These are phyloP conservation scores for Agonopterix heracliana DNA, from an alignment of 2,888 invertebrate genomes.

Conservation along the genomic window DNA sequence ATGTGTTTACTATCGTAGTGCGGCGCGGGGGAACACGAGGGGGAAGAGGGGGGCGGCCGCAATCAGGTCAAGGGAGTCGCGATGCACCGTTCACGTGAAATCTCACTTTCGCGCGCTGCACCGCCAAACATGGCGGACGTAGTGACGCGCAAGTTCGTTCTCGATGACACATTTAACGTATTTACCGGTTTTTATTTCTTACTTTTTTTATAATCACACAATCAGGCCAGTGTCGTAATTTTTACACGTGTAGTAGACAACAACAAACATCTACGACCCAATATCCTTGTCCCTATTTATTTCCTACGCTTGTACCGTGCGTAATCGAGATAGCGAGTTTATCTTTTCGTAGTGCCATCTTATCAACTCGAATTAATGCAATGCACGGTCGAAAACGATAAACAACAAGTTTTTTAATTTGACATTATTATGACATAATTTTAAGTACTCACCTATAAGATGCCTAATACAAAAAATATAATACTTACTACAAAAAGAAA, in stretches of 20 bases:
- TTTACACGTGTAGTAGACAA: slow-evolving; percentile 54
- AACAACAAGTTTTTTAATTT: slow-evolving; percentile 40
- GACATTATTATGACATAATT: slow-evolving; percentile 28
- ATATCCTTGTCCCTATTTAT: slow-evolving; percentile 72
- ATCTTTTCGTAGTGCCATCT: slow-evolving; percentile 54
- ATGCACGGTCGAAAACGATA: slow-evolving; percentile 37
- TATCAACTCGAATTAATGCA: slow-evolving; percentile 62
- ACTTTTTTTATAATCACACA: slow-evolving; percentile 3
- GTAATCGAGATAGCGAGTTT: slow-evolving; percentile 43
- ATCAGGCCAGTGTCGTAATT: slow-evolving; percentile 44
- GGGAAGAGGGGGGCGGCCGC: slow-evolving; percentile 26
- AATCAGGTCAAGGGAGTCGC: slow-evolving; percentile 73
- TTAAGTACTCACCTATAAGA: no score
- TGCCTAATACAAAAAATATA: no score
- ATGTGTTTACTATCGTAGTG: slow-evolving; percentile 61
- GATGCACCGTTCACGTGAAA: slow-evolving; percentile 74
- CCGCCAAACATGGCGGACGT: slow-evolving; percentile 58
- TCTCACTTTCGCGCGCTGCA: slow-evolving; percentile 75
- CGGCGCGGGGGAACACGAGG: slow-evolving; percentile 22
- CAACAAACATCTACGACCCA: slow-evolving; percentile 53
- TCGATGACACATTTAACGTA: slow-evolving; percentile 52
- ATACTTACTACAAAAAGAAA: no score
- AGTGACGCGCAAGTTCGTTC: slow-evolving; percentile 56
- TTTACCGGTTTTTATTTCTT: slow-evolving; percentile 3
- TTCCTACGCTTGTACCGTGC: slow-evolving; percentile 55